These are phyloP conservation scores for Acanthosepion pharaonis DNA, from an alignment of 2,888 invertebrate species.

Conservation along the genomic window DNA sequence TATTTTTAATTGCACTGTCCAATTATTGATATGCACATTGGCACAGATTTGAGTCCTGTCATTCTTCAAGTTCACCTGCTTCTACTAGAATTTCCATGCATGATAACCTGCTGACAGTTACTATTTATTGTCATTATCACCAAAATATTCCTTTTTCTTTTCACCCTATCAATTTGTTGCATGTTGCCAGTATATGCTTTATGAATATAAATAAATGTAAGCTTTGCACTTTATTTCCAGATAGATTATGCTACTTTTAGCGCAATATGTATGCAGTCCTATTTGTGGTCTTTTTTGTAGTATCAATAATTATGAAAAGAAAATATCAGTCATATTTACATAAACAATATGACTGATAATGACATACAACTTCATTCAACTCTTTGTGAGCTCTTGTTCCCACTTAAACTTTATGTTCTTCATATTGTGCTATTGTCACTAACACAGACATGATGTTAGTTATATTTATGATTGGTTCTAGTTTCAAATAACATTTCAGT, in stretches of 20 bases:
- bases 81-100: constrained; percentile 38
- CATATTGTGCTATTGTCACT: constrained; percentile 44
- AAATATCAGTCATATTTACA: background rate
- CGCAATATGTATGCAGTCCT: background rate
- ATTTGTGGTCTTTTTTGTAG: constrained; percentile 33
- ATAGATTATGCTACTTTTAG: background rate
- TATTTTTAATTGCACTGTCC: constrained; percentile 6
- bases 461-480: background rate
- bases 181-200: background rate
- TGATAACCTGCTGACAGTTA: background rate
- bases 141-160: background rate
- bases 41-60: constrained; percentile 40
- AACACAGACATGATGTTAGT: background rate
- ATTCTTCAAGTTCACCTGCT: constrained; percentile 46
- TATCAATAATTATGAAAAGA: constrained; percentile 2
- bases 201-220: background rate
- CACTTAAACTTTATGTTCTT: constrained; percentile 37
- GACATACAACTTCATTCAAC: background rate
- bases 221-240: background rate
- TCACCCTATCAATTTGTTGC: background rate
- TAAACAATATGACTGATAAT: background rate
- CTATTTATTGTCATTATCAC: background rate
- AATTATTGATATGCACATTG: constrained; percentile 21
- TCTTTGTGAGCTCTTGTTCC: background rate
- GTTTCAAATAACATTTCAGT: background rate